phyloP scores from a whole-genome alignment of 2,797 vertebrate genomes.

The Enteromius anoplus region DNA sequence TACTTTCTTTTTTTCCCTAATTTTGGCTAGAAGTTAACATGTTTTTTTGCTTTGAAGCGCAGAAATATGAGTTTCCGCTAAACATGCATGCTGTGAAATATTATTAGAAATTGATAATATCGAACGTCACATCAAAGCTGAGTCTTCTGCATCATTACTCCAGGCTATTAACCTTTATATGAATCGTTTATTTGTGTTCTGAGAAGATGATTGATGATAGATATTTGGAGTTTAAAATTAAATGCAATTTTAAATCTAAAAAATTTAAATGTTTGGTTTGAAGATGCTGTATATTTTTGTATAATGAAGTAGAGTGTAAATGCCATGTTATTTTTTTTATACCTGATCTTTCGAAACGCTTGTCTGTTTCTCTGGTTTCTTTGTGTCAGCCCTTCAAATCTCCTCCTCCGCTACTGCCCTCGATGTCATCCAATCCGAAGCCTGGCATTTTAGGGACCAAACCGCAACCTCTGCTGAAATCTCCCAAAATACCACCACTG shows the following conservation, averaged over 20 bases:
- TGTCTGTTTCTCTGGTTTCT: background rate
- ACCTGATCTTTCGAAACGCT: background rate
- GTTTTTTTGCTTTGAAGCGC: background rate
- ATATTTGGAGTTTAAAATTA: background rate
- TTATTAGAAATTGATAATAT: background rate
- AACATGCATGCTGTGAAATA: background rate
- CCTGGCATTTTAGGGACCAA: slow-evolving; percentile 65
- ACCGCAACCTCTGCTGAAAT: slow-evolving; percentile 66
- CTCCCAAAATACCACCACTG: slow-evolving; percentile 67
- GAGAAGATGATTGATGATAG: background rate
- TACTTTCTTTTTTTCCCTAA: background rate
- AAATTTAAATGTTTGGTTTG: background rate
- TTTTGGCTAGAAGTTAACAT: background rate
- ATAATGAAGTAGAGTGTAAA: background rate
- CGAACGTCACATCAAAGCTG: background rate
- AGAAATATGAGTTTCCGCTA: background rate
- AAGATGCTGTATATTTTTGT: background rate
- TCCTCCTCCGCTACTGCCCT: slow-evolving; percentile 64
- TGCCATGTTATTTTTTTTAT: background rate
- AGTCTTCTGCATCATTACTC: background rate
- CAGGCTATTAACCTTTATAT: background rate
- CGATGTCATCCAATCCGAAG: slow-evolving; percentile 59
- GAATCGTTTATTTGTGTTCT: background rate
- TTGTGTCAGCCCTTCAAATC: slow-evolving; percentile 61
- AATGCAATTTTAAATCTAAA: background rate